Conservation (phyloP, 1,140 invertebrate genomes). For the Drosophila virilis region DNA sequence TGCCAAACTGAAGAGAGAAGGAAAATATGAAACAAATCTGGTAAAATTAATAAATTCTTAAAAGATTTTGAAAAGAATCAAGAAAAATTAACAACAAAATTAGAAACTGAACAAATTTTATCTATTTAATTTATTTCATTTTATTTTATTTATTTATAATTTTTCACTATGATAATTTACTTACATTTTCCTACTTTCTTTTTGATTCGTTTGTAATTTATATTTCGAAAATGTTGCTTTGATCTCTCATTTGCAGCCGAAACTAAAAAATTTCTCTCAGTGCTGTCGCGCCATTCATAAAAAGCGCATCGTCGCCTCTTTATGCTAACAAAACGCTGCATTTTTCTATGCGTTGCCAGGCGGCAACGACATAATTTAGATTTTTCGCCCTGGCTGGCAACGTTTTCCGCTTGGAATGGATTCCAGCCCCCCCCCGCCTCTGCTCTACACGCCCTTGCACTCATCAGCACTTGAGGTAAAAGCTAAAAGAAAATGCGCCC, state of each 20-base stretch:
- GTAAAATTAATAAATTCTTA: too few species aligned
- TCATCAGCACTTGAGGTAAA: slow-evolving; percentile 24
- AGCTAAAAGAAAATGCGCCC: slow-evolving; percentile 67
- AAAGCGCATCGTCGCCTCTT: slow-evolving; percentile 56
- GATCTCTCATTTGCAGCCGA: too few species aligned
- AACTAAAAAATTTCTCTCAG: slow-evolving; percentile 40
- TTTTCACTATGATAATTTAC: too few species aligned
- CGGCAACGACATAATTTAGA: slow-evolving; percentile 79
- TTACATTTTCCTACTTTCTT: too few species aligned
- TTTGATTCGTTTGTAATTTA: too few species aligned
- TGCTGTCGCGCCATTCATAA: slow-evolving; percentile 59
- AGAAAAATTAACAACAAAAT: too few species aligned
- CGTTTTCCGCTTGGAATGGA: slow-evolving; percentile 1
- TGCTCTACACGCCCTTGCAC: not conserved
- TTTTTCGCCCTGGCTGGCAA: slow-evolving; percentile 57
- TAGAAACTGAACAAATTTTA: too few species aligned
- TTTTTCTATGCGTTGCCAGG: slow-evolving; percentile 65
- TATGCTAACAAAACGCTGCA: slow-evolving; percentile 77
- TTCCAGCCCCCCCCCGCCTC: not conserved
- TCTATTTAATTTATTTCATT: too few species aligned
- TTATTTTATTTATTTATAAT: too few species aligned
- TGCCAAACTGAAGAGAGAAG: not conserved
- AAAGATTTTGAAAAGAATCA: too few species aligned
- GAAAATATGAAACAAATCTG: not conserved
- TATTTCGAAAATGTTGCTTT: too few species aligned